These are phyloP conservation scores for Dysdera silvatica DNA, from an alignment of 1,140 invertebrate genomes.

Conservation along the genomic window DNA sequence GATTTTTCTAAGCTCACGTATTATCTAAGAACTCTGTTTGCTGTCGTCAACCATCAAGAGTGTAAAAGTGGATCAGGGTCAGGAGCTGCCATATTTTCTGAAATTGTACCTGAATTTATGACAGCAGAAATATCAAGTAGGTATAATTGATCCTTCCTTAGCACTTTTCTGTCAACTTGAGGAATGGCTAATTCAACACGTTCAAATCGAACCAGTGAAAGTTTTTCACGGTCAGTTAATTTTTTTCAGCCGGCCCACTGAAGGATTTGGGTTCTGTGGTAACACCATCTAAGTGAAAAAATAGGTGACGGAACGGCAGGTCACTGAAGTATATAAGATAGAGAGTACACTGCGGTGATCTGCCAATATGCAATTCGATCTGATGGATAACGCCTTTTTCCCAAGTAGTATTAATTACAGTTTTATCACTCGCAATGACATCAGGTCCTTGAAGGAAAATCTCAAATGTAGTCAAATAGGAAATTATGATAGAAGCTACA, in stretches of 20 bases:
- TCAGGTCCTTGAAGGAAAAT: neutral
- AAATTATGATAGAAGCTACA: neutral
- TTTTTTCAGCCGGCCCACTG: slow-evolving; percentile 1
- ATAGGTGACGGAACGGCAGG: neutral
- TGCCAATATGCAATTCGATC: neutral
- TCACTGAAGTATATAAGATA: slow-evolving; percentile 9
- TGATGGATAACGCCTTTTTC: neutral
- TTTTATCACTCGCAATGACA: slow-evolving; percentile 3
- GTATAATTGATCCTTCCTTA: neutral
- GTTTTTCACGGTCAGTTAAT: neutral
- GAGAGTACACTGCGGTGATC: neutral
- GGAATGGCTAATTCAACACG: neutral
- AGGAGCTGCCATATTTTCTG: neutral
- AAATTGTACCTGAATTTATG: neutral
- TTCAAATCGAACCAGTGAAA: neutral
- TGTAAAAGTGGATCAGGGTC: neutral
- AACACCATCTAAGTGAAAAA: neutral
- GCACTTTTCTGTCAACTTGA: neutral
- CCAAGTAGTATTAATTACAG: neutral
- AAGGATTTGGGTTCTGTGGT: neutral
- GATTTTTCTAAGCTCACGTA: no score
- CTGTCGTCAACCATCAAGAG: neutral
- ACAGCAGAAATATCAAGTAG: neutral
- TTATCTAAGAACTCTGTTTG: neutral
- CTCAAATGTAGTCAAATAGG: neutral